Evolutionary conservation across 2,888 invertebrate species (phyloP).

Genomic region (Drosophila lacicola): DNA sequence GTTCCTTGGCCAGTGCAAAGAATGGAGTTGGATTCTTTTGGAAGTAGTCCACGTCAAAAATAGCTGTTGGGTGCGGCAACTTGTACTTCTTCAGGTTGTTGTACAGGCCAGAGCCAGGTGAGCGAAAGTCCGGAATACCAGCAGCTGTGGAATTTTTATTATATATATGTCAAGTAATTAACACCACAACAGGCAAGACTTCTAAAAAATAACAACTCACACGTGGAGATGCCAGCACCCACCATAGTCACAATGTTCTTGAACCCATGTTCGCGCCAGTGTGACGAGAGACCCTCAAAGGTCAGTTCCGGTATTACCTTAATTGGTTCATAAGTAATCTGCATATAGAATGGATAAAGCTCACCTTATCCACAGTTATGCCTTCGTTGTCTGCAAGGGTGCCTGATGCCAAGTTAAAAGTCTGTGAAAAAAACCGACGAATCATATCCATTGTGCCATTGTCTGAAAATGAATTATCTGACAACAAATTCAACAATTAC

Average conservation of each 20-base stretch:
- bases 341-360: background rate
- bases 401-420: conserved; percentile 86
- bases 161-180: conserved; percentile 1
- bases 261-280: conserved; percentile 91
- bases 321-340: background rate
- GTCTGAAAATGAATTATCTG: conserved; percentile 47
- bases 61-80: conserved; percentile 95
- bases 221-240: conserved; percentile 98
- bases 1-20: conserved; percentile 94
- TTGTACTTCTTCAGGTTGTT: conserved; percentile 96
- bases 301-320: conserved; percentile 89
- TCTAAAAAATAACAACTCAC: conserved; percentile 86
- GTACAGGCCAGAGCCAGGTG: conserved; percentile 96
- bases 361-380: conserved; percentile 57
- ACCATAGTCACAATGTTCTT: conserved; percentile 96
- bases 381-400: conserved; percentile 49
- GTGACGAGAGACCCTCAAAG: conserved; percentile 91
- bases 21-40: conserved; percentile 95
- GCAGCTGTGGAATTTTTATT: conserved; percentile 70
- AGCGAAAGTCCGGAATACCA: conserved; percentile 98
- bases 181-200: background rate
- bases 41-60: conserved; percentile 96
- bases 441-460: conserved; percentile 88
- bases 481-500: conserved; percentile 14
- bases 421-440: conserved; percentile 88